Percentiles rank a stretch among this genome's conserved stretches.
These are phyloP conservation scores for Drosophila burlai DNA, from an alignment of 1,140 invertebrate genomes.

Conservation along the genomic window DNA sequence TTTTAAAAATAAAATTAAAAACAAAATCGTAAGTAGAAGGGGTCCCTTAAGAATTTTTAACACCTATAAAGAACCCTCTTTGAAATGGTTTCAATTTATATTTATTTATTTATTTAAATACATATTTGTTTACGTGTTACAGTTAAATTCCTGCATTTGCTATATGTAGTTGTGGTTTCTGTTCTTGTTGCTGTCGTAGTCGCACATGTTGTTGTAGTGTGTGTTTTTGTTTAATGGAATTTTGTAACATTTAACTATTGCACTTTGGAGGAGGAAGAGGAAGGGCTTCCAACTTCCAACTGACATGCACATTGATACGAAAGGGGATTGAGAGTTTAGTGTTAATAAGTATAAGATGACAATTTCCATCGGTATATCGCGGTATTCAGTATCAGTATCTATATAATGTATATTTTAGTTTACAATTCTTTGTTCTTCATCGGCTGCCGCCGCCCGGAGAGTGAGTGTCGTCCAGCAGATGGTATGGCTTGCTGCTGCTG, in stretches of 20 bases:
- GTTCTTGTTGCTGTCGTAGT: conserved; percentile 45
- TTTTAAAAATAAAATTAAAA: no score
- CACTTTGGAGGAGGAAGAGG: conserved; percentile 50
- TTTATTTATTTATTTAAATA: conserved; percentile 81
- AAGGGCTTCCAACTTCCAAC: conserved; percentile 50
- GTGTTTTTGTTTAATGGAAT: conserved; percentile 42
- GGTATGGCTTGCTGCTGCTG: conserved; percentile 41
- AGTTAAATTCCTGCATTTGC: conserved; percentile 83
- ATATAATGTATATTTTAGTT: conserved; percentile 65
- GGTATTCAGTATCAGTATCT: conserved; percentile 58
- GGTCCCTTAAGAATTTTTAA: not conserved
- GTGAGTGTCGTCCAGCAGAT: conserved; percentile 12
- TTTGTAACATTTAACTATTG: conserved; percentile 82
- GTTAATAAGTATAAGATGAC: conserved; percentile 52
- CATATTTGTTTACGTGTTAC: conserved; percentile 76
- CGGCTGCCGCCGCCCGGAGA: conserved; percentile 24
- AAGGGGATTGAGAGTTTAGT: conserved; percentile 46
- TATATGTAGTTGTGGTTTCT: conserved; percentile 74
- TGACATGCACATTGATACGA: conserved; percentile 63
- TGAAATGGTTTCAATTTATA: conserved; percentile 68
- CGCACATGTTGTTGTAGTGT: conserved; percentile 35
- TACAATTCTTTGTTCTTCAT: conserved; percentile 57
- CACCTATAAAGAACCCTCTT: not conserved
- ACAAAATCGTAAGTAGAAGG: no score
- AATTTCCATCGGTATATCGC: conserved; percentile 42